Conservation (phyloP, 2,113 vertebrate species). For the Aptenodytes forsteri region DNA sequence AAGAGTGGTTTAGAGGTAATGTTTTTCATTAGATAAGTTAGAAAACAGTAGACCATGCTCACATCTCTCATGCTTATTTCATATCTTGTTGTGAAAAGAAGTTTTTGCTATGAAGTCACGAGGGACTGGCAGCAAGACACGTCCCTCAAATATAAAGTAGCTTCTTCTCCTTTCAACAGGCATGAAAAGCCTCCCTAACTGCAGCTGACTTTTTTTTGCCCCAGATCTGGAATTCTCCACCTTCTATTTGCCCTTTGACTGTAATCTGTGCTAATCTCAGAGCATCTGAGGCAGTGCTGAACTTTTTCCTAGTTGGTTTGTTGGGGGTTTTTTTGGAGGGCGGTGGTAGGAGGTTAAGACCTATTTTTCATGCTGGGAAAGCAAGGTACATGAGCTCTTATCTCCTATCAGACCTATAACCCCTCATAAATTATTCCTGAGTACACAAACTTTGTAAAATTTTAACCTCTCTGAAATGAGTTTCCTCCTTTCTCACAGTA, state of each 20-base stretch:
- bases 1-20: background rate
- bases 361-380: constrained; percentile 49
- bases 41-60: background rate
- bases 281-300: background rate
- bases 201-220: background rate
- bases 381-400: constrained; percentile 58
- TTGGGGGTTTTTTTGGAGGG: background rate
- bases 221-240: background rate
- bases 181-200: background rate
- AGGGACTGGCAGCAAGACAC: background rate
- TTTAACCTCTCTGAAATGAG: constrained; percentile 70
- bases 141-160: background rate
- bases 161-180: background rate
- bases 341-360: background rate
- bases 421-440: constrained; percentile 40
- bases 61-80: background rate
- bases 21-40: background rate
- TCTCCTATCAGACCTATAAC: constrained; percentile 59
- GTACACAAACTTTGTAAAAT: constrained; percentile 73
- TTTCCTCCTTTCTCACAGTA: constrained; percentile 45
- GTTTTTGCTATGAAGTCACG: background rate
- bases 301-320: background rate
- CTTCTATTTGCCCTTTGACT: background rate
- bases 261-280: background rate
- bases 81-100: background rate